Percentiles rank a stretch among this genome's conserved stretches.
Evolutionary conservation across 2,888 invertebrate genomes (phyloP).

Genomic region (Panopea generosa): DNA sequence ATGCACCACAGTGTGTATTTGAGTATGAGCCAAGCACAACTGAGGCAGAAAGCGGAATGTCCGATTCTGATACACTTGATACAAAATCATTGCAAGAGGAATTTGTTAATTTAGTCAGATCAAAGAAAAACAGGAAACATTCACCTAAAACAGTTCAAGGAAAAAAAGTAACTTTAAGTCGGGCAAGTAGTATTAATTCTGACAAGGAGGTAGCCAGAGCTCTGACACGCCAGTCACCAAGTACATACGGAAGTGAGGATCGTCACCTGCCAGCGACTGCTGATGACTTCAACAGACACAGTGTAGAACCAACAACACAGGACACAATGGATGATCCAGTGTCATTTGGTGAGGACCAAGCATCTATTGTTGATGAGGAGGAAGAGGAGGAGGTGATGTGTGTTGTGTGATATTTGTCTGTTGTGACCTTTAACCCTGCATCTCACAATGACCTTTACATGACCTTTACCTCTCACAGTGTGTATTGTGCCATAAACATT

Average conservation of each 20-base stretch:
- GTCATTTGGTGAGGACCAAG: conserved; percentile 32
- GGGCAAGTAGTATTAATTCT: conserved; percentile 29
- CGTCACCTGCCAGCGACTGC: conserved; percentile 2
- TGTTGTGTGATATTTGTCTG: conserved; percentile 18
- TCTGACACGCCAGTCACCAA: conserved; percentile 52
- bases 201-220: conserved; percentile 67
- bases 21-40: conserved; percentile 65
- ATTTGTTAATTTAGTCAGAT: conserved; percentile 1
- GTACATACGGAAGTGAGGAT: conserved; percentile 22
- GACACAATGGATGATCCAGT: conserved; percentile 41
- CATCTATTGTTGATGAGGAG: conserved; percentile 47
- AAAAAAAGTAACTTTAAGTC: conserved; percentile 8
- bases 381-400: conserved; percentile 56
- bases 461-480: conserved; percentile 4
- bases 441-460: conserved; percentile 22
- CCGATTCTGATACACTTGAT: conserved; percentile 50
- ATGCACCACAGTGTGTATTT: conserved; percentile 54
- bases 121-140: neutral
- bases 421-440: too few relatives aligned
- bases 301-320: conserved; percentile 54
- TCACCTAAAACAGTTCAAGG: neutral
- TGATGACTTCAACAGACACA: conserved; percentile 33
- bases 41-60: conserved; percentile 43
- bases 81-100: conserved; percentile 54
- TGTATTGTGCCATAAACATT: too few relatives aligned